These are phyloP conservation scores for Macrobrachium nipponense DNA, from an alignment of 1,140 invertebrate species.

Conservation along the genomic window DNA sequence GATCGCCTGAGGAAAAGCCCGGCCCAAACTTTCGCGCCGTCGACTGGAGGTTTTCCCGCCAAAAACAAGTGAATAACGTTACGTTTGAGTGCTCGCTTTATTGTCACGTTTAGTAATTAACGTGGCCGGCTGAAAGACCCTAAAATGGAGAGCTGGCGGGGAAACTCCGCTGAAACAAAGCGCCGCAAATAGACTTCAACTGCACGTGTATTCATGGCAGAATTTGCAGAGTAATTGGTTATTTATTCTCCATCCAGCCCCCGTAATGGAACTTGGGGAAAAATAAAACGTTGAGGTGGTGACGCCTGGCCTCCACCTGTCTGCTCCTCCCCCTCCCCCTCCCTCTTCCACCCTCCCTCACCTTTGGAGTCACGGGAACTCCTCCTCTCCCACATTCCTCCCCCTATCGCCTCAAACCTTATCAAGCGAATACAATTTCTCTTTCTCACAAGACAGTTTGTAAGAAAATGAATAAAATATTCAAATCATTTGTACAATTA, in stretches of 20 bases:
- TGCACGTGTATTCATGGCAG: conserved; percentile 28
- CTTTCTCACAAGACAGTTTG: too few species aligned
- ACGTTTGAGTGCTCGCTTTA: conserved; percentile 33
- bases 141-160: too few species aligned
- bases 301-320: neutral
- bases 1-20: neutral
- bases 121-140: conserved; percentile 13
- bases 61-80: conserved; percentile 38
- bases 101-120: conserved; percentile 35
- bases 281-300: conserved; percentile 23
- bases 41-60: neutral
- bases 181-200: conserved; percentile 27
- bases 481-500: too few species aligned
- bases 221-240: conserved; percentile 35
- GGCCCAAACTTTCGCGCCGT: neutral
- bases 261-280: conserved; percentile 13
- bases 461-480: too few species aligned
- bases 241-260: neutral
- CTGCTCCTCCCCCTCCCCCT: neutral
- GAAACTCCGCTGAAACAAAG: conserved; percentile 19
- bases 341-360: neutral
- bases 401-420: too few species aligned
- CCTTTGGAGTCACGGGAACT: too few species aligned
- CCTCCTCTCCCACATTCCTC: too few species aligned
- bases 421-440: too few species aligned